Base-by-base conservation (phyloP, 2,113 vertebrate species). In the Ranitomeya variabilis region DNA sequence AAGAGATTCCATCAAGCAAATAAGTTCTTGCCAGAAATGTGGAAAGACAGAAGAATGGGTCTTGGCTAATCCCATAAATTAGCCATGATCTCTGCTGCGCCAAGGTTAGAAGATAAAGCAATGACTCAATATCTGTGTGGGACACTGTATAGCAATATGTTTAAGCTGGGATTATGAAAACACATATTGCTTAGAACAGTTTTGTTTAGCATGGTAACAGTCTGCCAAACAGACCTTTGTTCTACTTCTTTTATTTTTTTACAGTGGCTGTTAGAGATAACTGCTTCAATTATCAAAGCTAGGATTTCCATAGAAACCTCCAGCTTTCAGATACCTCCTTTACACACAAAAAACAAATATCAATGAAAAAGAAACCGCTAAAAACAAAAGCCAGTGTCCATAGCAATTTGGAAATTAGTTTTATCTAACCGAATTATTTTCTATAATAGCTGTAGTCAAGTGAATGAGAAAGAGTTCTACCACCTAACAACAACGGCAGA, bases 221-320 rank as follows among this genome's bases (percentile, higher is more conserved):
- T 8, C 18, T 45, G 91, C 85, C 87, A 91, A 87, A 91, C 62
- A 90, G 90, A 93, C 89, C 93, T 93, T 93, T 83, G 80, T 91
- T 91, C 88, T 86, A 90, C 88, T 91, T 90, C 89, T 94, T 93
- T 94, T 91, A 86, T 89, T 92, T 92, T 91, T 94, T 93, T 90
- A 93, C 91, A 87, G 90, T 23, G 83, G 90, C 91, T 91, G 91
- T 91, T 93, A 92, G 60, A 91, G 87, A 91, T 92, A 94, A 94
- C 89, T 90, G 89, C 92, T 93, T 92, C 90, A 92, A 93, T 95
- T 95, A 95, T 93, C 92, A 93, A 94, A 95, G 93, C 90, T 92
- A 69, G 87, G 74, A 95, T 93, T 94, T 93, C 93, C 91, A 93
- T 92, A 95, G 92, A 91, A 95, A 95, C 92, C 91, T 91, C 93